Percentiles rank a stretch among this genome's conserved stretches.
phyloP scores from a whole-genome alignment of 2,113 vertebrate species.

The Tachuris rubrigastra region DNA sequence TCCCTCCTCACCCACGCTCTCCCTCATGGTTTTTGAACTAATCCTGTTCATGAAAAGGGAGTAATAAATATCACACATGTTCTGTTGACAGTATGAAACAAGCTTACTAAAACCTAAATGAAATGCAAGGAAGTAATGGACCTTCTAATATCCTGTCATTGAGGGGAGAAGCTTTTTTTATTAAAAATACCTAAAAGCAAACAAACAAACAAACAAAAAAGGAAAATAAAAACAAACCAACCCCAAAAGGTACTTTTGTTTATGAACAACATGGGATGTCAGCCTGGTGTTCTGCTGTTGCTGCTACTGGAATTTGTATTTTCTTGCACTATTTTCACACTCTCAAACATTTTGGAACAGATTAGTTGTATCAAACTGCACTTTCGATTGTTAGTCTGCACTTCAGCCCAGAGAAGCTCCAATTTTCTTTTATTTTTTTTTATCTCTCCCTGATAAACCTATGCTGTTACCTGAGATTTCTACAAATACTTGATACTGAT shows the following conservation, averaged over 20 bases:
- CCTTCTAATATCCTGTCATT: not conserved
- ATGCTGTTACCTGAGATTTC: not conserved
- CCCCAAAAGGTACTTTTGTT: not conserved
- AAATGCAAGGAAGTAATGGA: not conserved
- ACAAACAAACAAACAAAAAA: not conserved
- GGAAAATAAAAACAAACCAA: not conserved
- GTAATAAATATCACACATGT: not conserved
- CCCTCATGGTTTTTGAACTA: not conserved
- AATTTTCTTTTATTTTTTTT: no score
- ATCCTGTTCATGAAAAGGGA: not conserved
- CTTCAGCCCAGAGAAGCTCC: not conserved
- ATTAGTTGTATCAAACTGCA: not conserved
- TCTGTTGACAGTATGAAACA: not conserved
- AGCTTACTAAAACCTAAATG: not conserved
- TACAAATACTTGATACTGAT: not conserved
- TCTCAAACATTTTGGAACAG: not conserved
- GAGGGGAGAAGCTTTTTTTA: not conserved
- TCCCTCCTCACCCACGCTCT: not conserved
- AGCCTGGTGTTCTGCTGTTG: not conserved
- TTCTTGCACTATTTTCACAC: not conserved
- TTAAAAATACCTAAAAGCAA: not conserved
- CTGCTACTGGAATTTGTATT: not conserved
- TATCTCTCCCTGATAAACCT: not conserved
- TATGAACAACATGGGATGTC: not conserved
- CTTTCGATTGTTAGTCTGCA: not conserved